Base-by-base conservation (phyloP, 2,113 vertebrate genomes). In the Cacatua alba region DNA sequence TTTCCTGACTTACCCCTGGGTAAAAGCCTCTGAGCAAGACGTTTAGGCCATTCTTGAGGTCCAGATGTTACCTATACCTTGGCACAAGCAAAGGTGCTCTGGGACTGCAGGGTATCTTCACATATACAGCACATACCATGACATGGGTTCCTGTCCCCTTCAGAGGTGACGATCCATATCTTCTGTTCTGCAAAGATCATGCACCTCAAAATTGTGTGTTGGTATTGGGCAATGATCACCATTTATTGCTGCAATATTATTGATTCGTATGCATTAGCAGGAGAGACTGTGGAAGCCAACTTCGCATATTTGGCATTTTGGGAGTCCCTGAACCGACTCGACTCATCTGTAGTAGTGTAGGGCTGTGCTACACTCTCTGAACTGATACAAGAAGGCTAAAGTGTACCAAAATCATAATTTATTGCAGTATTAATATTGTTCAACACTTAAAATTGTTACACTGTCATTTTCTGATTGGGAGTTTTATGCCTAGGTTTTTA, bases 401-500 rank as follows among this genome's bases (percentile, higher is more conserved):
- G 82, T 70, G 62, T 85, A 76, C 41, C 46, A 5, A 88, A 94
- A 80, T 89, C 4, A 20, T 94, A 91, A 95, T 95, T 96, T 95
- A 93, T 88, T 92, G 64, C 52, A 51, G 33, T 76, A 72, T 95
- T 97, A 97, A 82, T 97, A 94, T 89, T 96, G 67, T 92, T 93
- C 72, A 92, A 14, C 74, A 79, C 62, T 95, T 97, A 90, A 92
- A 91, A 94, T 94, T 82, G 67, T 64, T 96, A 75, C 49, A 63
- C 87, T 97, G 77, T 97, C 97, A 93, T 95, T 97, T 98, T 97
- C 70, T 97, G 80, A 95, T 88, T 82, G 55, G 48, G 65, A 95
- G 82, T 52, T 94, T 96, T 95, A 94, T 95, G 59, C 41, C 76
- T 90, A 48, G 48, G 21, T 95, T 94, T 97, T 95, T 90, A 2